These are phyloP conservation scores for Drosophila pegasa DNA, from an alignment of 2,888 invertebrate genomes.

Conservation along the genomic window DNA sequence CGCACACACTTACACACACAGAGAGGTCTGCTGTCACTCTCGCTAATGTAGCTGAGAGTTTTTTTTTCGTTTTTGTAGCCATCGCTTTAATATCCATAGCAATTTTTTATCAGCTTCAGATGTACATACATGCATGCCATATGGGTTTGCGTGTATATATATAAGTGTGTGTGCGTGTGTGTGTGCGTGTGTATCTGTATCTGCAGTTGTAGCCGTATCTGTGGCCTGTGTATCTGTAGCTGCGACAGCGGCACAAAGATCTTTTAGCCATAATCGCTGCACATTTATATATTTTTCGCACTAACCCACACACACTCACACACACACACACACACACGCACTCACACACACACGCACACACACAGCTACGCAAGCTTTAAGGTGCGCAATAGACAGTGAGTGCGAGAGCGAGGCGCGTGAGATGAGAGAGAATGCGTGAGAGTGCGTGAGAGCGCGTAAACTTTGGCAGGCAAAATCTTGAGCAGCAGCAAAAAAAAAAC, in stretches of 20 bases:
- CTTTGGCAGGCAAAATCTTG: conserved; percentile 69
- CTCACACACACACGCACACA: conserved; percentile 14
- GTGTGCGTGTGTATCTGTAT: conserved; percentile 20
- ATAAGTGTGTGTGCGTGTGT: not conserved
- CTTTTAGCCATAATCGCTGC: conserved; percentile 76
- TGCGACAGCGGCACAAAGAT: conserved; percentile 57
- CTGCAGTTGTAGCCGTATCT: conserved; percentile 23
- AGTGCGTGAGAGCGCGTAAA: conserved; percentile 72
- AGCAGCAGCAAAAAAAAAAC: conserved; percentile 21
- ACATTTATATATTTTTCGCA: conserved; percentile 70
- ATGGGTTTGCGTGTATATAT: conserved; percentile 17
- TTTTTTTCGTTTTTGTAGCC: conserved; percentile 16
- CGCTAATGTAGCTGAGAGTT: conserved; percentile 32
- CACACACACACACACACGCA: conserved; percentile 12
- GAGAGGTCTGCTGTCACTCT: conserved; percentile 28
- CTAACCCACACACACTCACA: conserved; percentile 41
- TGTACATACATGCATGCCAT: conserved; percentile 16
- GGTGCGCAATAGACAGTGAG: conserved; percentile 52
- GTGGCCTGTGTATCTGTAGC: conserved; percentile 38
- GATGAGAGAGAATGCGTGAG: conserved; percentile 25
- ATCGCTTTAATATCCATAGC: conserved; percentile 52
- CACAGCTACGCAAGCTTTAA: conserved; percentile 55
- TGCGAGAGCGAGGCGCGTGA: conserved; percentile 24
- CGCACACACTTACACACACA: conserved; percentile 8
- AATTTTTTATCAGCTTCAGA: conserved; percentile 46